phyloP scores from a whole-genome alignment of 2,113 vertebrate species.

The Callorhinus ursinus region DNA sequence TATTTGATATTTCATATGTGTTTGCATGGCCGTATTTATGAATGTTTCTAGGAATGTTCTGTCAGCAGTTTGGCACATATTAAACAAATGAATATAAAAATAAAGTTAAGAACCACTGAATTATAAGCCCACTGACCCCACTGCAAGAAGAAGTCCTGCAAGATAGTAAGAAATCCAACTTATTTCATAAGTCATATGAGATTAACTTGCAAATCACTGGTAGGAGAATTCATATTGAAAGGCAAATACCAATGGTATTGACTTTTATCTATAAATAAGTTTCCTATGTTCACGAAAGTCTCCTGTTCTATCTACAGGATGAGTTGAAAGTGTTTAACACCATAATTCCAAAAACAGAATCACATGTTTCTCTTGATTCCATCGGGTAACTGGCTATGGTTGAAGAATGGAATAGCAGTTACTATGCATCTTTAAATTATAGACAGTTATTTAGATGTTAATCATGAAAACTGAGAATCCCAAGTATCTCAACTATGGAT shows the following conservation, averaged over 20 bases:
- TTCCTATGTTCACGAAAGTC: background rate
- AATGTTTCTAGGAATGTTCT: slow-evolving; percentile 17
- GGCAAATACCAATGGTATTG: background rate
- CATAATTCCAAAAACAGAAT: slow-evolving; percentile 26
- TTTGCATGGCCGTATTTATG: background rate
- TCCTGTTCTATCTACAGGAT: background rate
- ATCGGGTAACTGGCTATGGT: background rate
- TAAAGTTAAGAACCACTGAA: background rate
- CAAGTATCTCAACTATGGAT: background rate
- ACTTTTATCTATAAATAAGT: background rate
- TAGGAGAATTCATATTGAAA: background rate
- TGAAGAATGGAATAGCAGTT: background rate
- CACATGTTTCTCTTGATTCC: background rate
- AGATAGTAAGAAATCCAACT: background rate
- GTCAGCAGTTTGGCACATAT: background rate
- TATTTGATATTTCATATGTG: background rate
- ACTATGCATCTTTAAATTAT: background rate
- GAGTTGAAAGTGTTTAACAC: background rate
- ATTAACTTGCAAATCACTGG: slow-evolving; percentile 11
- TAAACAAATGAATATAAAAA: background rate
- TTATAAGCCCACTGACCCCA: background rate
- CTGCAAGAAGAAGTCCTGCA: background rate
- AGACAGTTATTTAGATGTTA: background rate
- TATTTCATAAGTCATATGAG: background rate
- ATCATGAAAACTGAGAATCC: background rate